Base-by-base conservation (phyloP, 1,140 invertebrate species). In the Sminthurides bifidus region DNA sequence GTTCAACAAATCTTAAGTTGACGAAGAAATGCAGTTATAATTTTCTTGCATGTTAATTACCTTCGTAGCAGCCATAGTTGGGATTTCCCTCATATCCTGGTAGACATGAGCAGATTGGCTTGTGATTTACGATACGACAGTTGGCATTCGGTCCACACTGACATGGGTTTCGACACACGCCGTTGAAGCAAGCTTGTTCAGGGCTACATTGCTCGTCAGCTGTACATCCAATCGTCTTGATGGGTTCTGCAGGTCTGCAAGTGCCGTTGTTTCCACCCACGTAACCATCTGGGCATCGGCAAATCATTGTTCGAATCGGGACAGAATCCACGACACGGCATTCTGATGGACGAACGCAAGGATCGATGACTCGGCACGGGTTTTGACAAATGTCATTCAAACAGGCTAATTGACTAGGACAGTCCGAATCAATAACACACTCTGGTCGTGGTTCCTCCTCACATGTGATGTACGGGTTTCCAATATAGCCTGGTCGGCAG, bases 251-350 rank as follows among this genome's bases (percentile, higher is more conserved):
- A 44, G 61, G 75, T 78, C 1, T 79, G 80, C 1, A 84, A 77
- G 55, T 81, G 78, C 67, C 85, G 87, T 61, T 52, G 37, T 79
- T 80, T 45, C 84, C 87, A 63, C 81, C 67, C 40, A 67, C 67
- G 63, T 88, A 91, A n/a, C 87, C 86, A 55, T 81, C 81, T 19
- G 87, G 87, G 66, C 89, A 92, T 0, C 83, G 77, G 65, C 90
- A 93, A 12, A 87, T 76, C 85, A 92, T 88, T 0, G 87, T 90
- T 41, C 87, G 76, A 1, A 92, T 81, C 0, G 89, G 87, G 19
- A 81, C 69, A 1, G 86, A 84, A 12, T 83, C 78, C 21, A 85
- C 77, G 0, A 91, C 87, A 70, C 82, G 76, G 68, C 90, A 93
- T 38, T 79, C 76, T 0, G 88, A 80, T 37, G 87, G 87, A 52